Base-by-base conservation (phyloP, 2,113 vertebrate species). In the Poeciliopsis occidentalis region DNA sequence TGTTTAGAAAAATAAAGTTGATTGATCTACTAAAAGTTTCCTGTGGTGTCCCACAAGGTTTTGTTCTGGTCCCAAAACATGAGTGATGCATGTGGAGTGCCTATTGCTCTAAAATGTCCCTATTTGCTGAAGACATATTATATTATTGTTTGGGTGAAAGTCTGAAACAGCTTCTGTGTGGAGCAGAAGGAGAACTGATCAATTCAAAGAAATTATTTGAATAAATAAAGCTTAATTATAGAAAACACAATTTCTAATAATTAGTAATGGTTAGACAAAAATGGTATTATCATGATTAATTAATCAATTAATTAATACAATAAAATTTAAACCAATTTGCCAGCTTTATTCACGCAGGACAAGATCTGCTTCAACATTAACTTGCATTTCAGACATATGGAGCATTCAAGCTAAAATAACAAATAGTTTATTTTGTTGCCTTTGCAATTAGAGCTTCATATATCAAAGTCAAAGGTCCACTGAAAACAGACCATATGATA, bases 391-490 rank as follows among this genome's bases (percentile, higher is more conserved):
- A 64, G 32, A 70, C 30, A 26, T 51, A 11, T 2, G 68, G 1
- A 29, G 8, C n/a, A 24, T 27, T n/a, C 30, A 4, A 1, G 63
- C 19, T 67, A 44, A 27, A 57, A 27, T 73, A 7, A 32, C 6
- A 26, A 60, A 60, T 22, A 19, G 6, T 32, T 73, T 47, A 32
- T 37, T 54, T 73, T 51, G 8, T 34, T 63, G 41, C 29, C 3
- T 64, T 67, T 64, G 31, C 26, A 70, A 12, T 19, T 1, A 62
- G 47, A 30, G 19, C 26, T 44, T 11, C 37, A 62, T 63, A 60
- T 51, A n/a, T 37, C n/a, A 75, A 63, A 8, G 26, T 64, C 64
- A 69, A 22, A 69, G 15, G 44, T 68, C 34, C 51, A 4, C 19
- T 29, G 26, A 63, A 60, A 67, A 27, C 44, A 61, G 54, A 22